Conservation (phyloP, 1,140 invertebrate species). For the Drosophila nannoptera region DNA sequence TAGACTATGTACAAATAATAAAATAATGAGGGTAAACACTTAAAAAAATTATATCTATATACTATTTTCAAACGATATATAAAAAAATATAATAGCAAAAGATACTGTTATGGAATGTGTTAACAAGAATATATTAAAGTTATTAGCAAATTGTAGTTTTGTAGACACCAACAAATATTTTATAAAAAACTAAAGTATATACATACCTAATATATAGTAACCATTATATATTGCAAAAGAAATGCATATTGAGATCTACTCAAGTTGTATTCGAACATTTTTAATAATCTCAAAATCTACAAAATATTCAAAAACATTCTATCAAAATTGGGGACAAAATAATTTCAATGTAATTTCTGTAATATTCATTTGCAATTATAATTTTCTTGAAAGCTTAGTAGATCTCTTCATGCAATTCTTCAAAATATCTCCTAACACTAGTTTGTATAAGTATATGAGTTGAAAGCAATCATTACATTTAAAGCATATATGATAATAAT, state of each 20-base stretch:
- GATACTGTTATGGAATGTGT: slow-evolving; percentile 9
- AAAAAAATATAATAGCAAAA: slow-evolving; percentile 1
- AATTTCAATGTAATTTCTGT: no score
- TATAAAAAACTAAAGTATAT: slow-evolving; percentile 21
- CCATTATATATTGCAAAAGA: no score
- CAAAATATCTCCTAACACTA: slow-evolving; percentile 1
- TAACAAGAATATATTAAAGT: slow-evolving; percentile 22
- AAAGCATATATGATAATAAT: slow-evolving; percentile 49
- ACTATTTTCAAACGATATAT: no score
- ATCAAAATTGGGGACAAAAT: not conserved
- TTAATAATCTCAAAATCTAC: no score
- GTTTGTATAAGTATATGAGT: slow-evolving; percentile 57
- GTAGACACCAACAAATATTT: slow-evolving; percentile 41
- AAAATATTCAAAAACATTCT: no score
- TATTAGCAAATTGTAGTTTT: slow-evolving; percentile 64
- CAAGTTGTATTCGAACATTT: no score
- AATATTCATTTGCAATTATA: not conserved
- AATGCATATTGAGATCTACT: no score
- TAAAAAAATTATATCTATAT: no score
- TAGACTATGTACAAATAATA: slow-evolving; percentile 21
- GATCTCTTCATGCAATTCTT: slow-evolving; percentile 5
- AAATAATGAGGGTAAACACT: not conserved
- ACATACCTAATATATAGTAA: slow-evolving; percentile 23
- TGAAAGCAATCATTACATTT: slow-evolving; percentile 76
- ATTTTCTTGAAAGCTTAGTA: not conserved